These are phyloP conservation scores for Echinops telfairi DNA, from an alignment of 2,113 vertebrate genomes.

Conservation along the genomic window DNA sequence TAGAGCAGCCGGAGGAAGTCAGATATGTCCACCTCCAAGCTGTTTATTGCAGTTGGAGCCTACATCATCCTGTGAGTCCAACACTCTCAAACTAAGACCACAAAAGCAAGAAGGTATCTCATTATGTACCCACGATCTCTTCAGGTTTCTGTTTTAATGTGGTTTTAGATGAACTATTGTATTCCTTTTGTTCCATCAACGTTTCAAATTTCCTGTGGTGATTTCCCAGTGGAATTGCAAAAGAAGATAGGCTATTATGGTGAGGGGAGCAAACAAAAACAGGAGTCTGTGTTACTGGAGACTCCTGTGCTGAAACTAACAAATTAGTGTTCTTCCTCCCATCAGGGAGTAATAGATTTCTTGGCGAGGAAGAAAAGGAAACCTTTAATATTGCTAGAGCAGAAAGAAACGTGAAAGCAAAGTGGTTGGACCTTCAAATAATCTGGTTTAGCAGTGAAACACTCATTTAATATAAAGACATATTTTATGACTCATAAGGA, in stretches of 20 bases:
- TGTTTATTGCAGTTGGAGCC: neutral
- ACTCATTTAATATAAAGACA: conserved; percentile 10
- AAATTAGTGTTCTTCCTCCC: neutral
- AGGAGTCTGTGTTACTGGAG: neutral
- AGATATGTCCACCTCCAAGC: no score
- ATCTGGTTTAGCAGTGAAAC: neutral
- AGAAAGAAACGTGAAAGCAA: conserved; percentile 47
- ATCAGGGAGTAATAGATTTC: neutral
- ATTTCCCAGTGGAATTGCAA: neutral
- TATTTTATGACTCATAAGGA: conserved; percentile 18
- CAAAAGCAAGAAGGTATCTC: conserved; percentile 13
- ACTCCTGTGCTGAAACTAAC: neutral
- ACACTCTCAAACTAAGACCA: conserved; percentile 17
- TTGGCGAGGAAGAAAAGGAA: conserved; percentile 18
- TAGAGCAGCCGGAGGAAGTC: no score
- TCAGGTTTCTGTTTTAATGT: neutral
- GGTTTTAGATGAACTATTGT: neutral
- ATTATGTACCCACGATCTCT: neutral
- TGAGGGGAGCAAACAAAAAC: neutral
- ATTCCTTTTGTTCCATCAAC: neutral
- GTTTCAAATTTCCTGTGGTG: neutral
- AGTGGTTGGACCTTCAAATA: neutral
- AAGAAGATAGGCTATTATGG: neutral
- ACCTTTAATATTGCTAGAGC: neutral
- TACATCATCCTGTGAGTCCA: neutral